Evolutionary conservation across 2,888 invertebrate genomes (phyloP).

Genomic region (Sarcophaga rosellei): DNA sequence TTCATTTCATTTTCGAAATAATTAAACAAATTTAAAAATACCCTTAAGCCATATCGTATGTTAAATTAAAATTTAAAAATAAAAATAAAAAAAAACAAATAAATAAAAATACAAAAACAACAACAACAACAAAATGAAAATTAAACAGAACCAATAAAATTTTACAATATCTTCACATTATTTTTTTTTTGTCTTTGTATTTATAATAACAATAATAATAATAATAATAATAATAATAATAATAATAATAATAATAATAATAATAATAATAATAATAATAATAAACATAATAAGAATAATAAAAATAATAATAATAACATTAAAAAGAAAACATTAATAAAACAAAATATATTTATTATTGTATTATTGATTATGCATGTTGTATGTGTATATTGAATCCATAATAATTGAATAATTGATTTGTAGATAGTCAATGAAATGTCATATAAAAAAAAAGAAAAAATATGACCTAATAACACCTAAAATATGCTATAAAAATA

Average conservation of each 20-base stretch:
- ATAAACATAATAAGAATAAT: background rate
- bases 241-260: too few relatives aligned
- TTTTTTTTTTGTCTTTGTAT: too few relatives aligned
- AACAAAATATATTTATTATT: background rate
- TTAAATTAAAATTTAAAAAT: background rate
- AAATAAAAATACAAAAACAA: too few relatives aligned
- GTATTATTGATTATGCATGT: background rate
- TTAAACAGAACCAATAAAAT: conserved; percentile 23
- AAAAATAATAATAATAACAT: background rate
- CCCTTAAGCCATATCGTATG: conserved; percentile 21
- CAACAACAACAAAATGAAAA: background rate
- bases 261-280: background rate
- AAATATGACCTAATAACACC: background rate
- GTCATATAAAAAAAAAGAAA: background rate
- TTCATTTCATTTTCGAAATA: background rate
- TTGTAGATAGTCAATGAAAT: conserved; percentile 29
- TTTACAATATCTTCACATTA: background rate
- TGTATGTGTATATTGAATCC: too few relatives aligned
- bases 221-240: background rate
- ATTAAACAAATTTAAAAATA: background rate
- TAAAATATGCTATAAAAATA: background rate
- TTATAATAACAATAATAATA: background rate
- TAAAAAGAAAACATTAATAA: background rate
- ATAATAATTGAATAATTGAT: conserved; percentile 16
- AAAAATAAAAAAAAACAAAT: too few relatives aligned